Evolutionary conservation across 2,888 invertebrate genomes (phyloP).

Genomic region (Drosophila rellima): DNA sequence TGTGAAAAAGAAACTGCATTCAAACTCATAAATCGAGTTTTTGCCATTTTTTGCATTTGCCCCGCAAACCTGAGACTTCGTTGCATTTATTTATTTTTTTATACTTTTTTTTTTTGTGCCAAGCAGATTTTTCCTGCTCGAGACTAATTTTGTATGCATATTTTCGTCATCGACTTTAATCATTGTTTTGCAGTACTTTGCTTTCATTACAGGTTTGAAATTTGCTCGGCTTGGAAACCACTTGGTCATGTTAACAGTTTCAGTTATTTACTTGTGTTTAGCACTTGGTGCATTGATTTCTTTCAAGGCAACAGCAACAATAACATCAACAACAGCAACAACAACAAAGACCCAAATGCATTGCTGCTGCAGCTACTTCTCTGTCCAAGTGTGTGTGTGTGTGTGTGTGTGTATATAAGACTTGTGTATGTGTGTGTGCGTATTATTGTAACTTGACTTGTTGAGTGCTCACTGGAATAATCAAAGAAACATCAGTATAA

Average conservation of each 20-base stretch:
- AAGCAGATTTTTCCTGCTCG: conserved; percentile 48
- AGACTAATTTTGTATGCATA: conserved; percentile 54
- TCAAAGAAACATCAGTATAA: conserved; percentile 50
- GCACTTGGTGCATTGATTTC: conserved; percentile 66
- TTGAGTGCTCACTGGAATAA: conserved; percentile 60
- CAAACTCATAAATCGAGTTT: conserved; percentile 75
- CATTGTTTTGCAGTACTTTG: conserved; percentile 75
- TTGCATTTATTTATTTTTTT: conserved; percentile 33
- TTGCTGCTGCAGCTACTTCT: conserved; percentile 26
- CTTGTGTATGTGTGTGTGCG: conserved; percentile 1
- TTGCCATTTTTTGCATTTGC: conserved; percentile 47
- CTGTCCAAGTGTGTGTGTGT: neutral
- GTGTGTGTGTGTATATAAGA: neutral
- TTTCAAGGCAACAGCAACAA: conserved; percentile 52
- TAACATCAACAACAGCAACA: conserved; percentile 25
- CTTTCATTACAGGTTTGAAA: conserved; percentile 52
- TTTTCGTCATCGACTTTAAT: conserved; percentile 62
- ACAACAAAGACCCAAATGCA: conserved; percentile 23
- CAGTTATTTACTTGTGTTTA: conserved; percentile 51
- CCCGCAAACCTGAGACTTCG: conserved; percentile 8
- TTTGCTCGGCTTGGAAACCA: conserved; percentile 17
- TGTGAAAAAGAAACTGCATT: conserved; percentile 69
- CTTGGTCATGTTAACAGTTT: conserved; percentile 36
- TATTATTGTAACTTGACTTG: conserved; percentile 57
- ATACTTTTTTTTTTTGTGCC: conserved; percentile 5